Percentiles rank a stretch among this genome's conserved stretches.
These are phyloP conservation scores for Molossus molossus DNA, from an alignment of 2,797 vertebrate genomes.

Conservation along the genomic window DNA sequence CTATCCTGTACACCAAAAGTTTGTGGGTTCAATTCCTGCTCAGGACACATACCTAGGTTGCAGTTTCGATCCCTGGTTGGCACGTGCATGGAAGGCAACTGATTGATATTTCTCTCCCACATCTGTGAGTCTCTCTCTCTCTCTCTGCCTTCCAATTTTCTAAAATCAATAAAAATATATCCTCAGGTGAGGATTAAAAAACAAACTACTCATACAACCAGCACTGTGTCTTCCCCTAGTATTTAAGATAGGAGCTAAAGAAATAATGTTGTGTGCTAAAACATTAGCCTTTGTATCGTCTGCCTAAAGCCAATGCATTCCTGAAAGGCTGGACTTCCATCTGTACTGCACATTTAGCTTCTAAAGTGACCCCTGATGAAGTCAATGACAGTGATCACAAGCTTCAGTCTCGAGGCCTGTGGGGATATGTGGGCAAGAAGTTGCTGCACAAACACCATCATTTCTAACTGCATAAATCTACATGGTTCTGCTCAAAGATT, in stretches of 20 bases:
- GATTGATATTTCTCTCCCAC: neutral
- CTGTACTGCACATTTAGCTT: neutral
- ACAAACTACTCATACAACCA: neutral
- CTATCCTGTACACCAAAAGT: neutral
- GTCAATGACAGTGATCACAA: neutral
- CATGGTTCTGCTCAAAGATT: neutral
- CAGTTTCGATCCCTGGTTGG: too few species aligned
- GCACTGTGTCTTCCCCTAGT: neutral
- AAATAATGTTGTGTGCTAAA: neutral
- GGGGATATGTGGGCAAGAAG: neutral
- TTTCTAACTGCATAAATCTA: slow-evolving; percentile 2
- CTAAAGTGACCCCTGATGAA: neutral
- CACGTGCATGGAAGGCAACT: too few species aligned
- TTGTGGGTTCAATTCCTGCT: too few species aligned
- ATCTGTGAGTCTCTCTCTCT: neutral
- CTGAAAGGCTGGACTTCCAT: slow-evolving; percentile 15
- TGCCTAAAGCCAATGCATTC: neutral
- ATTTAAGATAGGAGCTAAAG: neutral
- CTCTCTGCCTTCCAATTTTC: neutral
- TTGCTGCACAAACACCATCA: neutral
- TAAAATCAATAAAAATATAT: neutral
- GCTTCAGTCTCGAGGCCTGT: slow-evolving; percentile 10
- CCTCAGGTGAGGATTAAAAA: neutral
- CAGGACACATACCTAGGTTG: too few species aligned
- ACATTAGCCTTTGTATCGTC: slow-evolving; percentile 36